phyloP scores from a whole-genome alignment of 1,140 invertebrate species.

The Scaptomyza montana region DNA sequence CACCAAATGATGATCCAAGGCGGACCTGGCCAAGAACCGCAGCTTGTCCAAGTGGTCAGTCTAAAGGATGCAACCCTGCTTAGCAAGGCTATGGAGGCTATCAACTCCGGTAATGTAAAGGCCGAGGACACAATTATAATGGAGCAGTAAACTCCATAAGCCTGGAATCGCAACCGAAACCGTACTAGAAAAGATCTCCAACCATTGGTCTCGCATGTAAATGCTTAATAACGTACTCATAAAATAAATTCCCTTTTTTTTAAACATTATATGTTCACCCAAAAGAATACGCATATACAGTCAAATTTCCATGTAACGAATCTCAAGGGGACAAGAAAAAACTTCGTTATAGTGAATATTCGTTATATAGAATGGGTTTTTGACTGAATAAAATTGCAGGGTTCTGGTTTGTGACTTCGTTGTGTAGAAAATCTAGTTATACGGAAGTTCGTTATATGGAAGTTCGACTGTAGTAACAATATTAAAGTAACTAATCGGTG shows the following conservation, averaged over 20 bases:
- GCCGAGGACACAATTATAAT: constrained; percentile 83
- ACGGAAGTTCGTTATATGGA: too few species aligned
- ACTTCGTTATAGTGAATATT: too few species aligned
- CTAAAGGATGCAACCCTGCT: constrained; percentile 91
- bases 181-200: constrained; percentile 19
- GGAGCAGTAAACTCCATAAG: constrained; percentile 71
- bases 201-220: constrained; percentile 27
- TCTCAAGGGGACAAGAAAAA: too few species aligned
- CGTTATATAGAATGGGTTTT: too few species aligned
- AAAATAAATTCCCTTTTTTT: constrained; percentile 27
- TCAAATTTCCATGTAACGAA: too few species aligned
- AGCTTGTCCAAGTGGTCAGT: constrained; percentile 92
- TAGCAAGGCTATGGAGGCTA: constrained; percentile 90
- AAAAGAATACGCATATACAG: background rate
- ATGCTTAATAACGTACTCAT: constrained; percentile 29
- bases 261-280: background rate
- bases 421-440: too few species aligned
- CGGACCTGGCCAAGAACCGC: constrained; percentile 88
- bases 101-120: constrained; percentile 84
- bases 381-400: too few species aligned
- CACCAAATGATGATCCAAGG: constrained; percentile 92
- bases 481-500: too few species aligned
- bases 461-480: too few species aligned
- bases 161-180: background rate
- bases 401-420: too few species aligned